Percentiles rank a stretch among this genome's conserved stretches.
Evolutionary conservation across 1,140 invertebrate species (phyloP).

Genomic region (Reticulitermes speratus): DNA sequence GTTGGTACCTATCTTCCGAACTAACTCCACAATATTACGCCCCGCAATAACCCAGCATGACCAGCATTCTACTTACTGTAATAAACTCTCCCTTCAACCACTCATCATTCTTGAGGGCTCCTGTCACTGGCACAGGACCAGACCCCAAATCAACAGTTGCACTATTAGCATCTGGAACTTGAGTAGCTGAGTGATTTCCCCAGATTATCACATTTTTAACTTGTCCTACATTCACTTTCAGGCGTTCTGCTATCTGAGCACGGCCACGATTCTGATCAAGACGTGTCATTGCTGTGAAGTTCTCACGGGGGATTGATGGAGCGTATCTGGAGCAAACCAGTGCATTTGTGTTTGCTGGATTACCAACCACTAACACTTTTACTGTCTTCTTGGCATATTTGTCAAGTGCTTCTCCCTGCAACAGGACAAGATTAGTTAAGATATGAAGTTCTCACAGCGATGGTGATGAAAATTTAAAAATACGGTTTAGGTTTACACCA

Average conservation of each 20-base stretch:
- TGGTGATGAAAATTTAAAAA: neutral
- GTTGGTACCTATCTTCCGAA: too few relatives aligned
- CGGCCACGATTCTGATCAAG: slow-evolving; percentile 97
- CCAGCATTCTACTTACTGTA: slow-evolving; percentile 44
- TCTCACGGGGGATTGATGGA: slow-evolving; percentile 94
- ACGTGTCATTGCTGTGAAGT: slow-evolving; percentile 97
- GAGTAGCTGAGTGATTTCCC: slow-evolving; percentile 99
- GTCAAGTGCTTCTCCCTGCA: slow-evolving; percentile 83
- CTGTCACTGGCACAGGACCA: slow-evolving; percentile 58
- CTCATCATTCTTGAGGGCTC: slow-evolving; percentile 76
- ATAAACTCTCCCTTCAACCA: slow-evolving; percentile 86
- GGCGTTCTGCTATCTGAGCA: slow-evolving; percentile 72
- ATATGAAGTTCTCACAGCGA: neutral
- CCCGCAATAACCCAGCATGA: too few relatives aligned
- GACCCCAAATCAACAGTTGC: slow-evolving; percentile 66
- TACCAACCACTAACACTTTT: slow-evolving; percentile 97
- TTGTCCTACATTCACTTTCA: slow-evolving; percentile 64
- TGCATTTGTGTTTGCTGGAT: slow-evolving; percentile 99
- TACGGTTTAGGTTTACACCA: neutral
- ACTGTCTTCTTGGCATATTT: slow-evolving; percentile 92
- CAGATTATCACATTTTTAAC: slow-evolving; percentile 95
- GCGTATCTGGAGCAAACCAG: slow-evolving; percentile 95
- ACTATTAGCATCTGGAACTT: slow-evolving; percentile 94
- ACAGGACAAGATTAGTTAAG: slow-evolving; percentile 22
- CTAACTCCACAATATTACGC: too few relatives aligned